phyloP scores from a whole-genome alignment of 2,888 invertebrate species.

The Melieria picta region DNA sequence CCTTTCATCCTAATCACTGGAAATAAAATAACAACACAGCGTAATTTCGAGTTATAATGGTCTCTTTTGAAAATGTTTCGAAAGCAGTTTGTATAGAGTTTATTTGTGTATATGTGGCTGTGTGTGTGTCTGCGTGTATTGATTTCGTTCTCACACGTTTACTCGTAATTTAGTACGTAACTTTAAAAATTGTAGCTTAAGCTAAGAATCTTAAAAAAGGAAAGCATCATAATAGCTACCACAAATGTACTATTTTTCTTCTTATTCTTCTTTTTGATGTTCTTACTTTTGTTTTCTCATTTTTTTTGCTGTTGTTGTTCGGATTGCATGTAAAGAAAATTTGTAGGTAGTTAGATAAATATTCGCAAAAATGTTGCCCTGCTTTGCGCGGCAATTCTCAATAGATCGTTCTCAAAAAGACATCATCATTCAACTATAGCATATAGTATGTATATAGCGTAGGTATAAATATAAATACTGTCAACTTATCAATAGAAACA shows the following conservation, averaged over 20 bases:
- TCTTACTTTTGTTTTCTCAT: slow-evolving; percentile 31
- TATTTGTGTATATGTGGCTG: no score
- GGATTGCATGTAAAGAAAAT: no score
- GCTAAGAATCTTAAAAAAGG: slow-evolving; percentile 45
- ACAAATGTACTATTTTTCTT: slow-evolving; percentile 42
- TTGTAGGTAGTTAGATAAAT: no score
- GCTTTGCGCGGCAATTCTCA: no score
- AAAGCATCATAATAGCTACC: slow-evolving; percentile 55
- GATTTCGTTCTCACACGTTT: slow-evolving; percentile 26
- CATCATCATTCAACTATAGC: background rate
- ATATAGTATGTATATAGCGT: slow-evolving; percentile 19
- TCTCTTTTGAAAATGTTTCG: no score
- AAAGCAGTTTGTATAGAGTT: no score
- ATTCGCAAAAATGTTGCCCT: no score
- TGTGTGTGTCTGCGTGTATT: no score
- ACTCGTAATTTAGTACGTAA: slow-evolving; percentile 24
- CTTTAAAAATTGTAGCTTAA: slow-evolving; percentile 44
- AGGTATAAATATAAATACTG: slow-evolving; percentile 57
- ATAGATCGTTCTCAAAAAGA: no score
- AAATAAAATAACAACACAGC: no score
- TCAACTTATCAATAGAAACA: slow-evolving; percentile 51
- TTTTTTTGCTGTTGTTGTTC: slow-evolving; percentile 3
- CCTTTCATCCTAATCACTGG: no score
- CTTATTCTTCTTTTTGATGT: slow-evolving; percentile 18
- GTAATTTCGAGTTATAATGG: no score